phyloP scores from a whole-genome alignment of 2,113 vertebrate species.

The Carassius carassius region DNA sequence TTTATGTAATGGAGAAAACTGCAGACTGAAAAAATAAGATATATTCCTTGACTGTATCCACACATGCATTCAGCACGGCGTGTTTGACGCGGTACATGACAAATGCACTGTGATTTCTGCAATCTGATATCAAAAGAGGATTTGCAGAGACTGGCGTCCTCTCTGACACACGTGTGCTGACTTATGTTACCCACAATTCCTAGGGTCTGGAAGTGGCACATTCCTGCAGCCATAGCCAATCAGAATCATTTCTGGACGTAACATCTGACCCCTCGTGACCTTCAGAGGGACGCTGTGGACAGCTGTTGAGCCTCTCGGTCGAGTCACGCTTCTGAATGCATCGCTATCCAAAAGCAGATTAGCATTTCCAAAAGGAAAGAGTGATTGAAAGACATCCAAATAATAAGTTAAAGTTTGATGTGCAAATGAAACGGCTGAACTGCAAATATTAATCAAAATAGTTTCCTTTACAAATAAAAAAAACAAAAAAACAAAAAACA shows the following conservation, averaged over 20 bases:
- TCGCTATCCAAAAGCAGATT: neutral
- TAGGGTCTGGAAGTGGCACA: conserved; percentile 8
- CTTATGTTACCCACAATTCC: conserved; percentile 45
- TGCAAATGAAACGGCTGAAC: no score
- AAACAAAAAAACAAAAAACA: no score
- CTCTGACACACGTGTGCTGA: conserved; percentile 27
- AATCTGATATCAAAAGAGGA: conserved; percentile 61
- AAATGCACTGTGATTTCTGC: conserved; percentile 29
- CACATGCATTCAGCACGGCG: no score
- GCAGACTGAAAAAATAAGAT: neutral
- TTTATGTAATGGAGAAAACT: conserved; percentile 17
- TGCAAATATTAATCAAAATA: no score
- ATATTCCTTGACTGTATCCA: neutral
- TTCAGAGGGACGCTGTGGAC: conserved; percentile 31
- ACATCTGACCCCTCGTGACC: neutral
- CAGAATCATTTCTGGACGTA: conserved; percentile 13
- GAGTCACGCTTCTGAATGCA: neutral
- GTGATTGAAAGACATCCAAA: neutral
- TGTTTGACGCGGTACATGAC: no score
- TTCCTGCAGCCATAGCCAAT: conserved; percentile 17
- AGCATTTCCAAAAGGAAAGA: neutral
- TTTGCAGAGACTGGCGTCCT: conserved; percentile 55
- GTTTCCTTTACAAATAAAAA: no score
- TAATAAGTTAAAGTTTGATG: neutral
- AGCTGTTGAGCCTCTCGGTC: conserved; percentile 46